Evolutionary conservation across 1,140 invertebrate species (phyloP), one percentile per base, ranked within the genome.

Genomic region (Eupristina koningsbergeri): DNA sequence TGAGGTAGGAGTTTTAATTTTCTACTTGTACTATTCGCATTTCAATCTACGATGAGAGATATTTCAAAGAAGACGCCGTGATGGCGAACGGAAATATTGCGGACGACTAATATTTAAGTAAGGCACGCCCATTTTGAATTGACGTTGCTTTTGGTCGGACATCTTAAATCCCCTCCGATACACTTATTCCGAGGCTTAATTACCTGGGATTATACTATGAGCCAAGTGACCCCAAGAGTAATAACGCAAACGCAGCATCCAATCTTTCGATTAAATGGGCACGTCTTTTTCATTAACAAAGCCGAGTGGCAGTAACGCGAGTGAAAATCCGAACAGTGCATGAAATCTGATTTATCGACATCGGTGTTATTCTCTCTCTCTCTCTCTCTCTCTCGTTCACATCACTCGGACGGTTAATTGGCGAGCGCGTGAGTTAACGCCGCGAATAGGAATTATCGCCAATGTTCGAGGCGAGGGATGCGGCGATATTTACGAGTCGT

Each of bases 281-380:
- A 22, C 39, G 22, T n/a, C 67, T 41, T 41, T 77, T 76, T 80
- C 78, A 81, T 84, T 84, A 84, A 75, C 74, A 80, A 81, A 84
- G 64, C n/a, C 67, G 39, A 78, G 81, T 69, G 71, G 63, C 53
- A 5, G 31, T 3, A 34, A 26, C 17, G 3, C 61, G 61, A 11
- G 61, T n/a, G 34, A 3, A 5, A 41, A 34, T 47, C 73, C 45
- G 47, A 34, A 11, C 17, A 71, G 31, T 34, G 34, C 9, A 47
- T 45, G 58, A 75, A 69, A 69, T 58, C 47, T 79, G 79, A 85
- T 85, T 81, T 85, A 85, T 79, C 79, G 80, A 73, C 64, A 31
- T 22, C 22, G 73, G 31, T 41, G 58, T 15, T 29, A 9, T 9
- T 64, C 61, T 64, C 61, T 19, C 34, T 36, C 64, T 67, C 34